Evolutionary conservation across 2,113 vertebrate genomes (phyloP).

Genomic region (Arothron firmamentum): DNA sequence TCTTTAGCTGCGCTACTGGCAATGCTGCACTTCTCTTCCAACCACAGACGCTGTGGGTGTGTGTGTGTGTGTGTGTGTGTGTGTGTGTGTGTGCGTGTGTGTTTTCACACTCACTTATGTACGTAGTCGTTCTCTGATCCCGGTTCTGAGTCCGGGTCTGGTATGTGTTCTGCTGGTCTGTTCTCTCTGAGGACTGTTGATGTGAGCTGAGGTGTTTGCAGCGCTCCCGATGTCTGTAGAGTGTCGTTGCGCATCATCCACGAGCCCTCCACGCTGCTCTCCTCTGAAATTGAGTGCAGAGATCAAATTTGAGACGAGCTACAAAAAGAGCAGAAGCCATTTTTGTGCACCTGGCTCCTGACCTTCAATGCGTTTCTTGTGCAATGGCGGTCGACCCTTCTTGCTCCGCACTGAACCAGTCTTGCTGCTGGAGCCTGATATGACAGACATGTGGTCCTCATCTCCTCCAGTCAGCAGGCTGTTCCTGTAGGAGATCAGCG

Average conservation of each 20-base stretch:
- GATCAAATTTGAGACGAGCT: neutral
- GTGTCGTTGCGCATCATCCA: conserved; percentile 94
- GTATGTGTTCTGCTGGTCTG: conserved; percentile 89
- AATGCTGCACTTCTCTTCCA: neutral
- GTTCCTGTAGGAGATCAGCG: conserved; percentile 97
- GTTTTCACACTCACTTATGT: conserved; percentile 83
- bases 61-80: neutral
- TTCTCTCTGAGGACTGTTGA: conserved; percentile 96
- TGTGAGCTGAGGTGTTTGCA: conserved; percentile 92
- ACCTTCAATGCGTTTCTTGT: conserved; percentile 96
- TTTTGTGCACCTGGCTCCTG: conserved; percentile 19
- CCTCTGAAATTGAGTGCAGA: conserved; percentile 74
- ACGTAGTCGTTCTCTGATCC: conserved; percentile 95
- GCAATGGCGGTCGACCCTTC: conserved; percentile 90
- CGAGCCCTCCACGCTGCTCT: conserved; percentile 89
- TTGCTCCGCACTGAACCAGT: conserved; percentile 93
- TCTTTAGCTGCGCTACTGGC: neutral
- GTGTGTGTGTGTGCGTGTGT: neutral
- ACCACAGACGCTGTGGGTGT: neutral
- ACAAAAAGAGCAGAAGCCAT: neutral
- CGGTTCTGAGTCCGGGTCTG: conserved; percentile 92
- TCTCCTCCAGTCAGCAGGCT: conserved; percentile 94
- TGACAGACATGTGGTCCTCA: conserved; percentile 92
- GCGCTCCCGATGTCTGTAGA: conserved; percentile 87
- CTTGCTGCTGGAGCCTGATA: conserved; percentile 95